Evolutionary conservation across 1,140 invertebrate species (phyloP), one percentile per base, ranked within the genome.

Genomic region (Drosophila micromelanica): DNA sequence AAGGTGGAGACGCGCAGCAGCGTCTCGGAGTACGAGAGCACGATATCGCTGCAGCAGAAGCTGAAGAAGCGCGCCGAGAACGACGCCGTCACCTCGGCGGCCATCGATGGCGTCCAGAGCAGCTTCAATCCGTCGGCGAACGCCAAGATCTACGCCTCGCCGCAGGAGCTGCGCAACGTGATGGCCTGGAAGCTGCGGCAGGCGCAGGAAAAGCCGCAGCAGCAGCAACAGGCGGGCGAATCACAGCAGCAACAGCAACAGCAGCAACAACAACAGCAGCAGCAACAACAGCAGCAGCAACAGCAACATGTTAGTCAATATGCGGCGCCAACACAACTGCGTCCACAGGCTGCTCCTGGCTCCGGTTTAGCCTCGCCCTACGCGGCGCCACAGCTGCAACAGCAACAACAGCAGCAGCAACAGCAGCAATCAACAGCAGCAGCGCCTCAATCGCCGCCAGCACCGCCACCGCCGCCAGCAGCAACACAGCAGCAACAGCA

Each of bases 401-500:
- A 62, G 6, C 78, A 68, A 11, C 70, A 68, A 11, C 70, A 51
- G 7, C 76, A 57, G 37, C 65, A 69, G 3, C 62, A 59, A 20
- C 64, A 45, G 27, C 74, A 60, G 48, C 70, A 68, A 38, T 27
- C 27, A 27, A 27, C 56, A 54, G 43, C 63, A 56, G 27, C 70
- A 23, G 65, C 67, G 1, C 72, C 87, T 20, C 73, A 80, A 46
- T 77, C 72, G 43, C 78, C 79, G 35, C 78, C 72, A 67, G 75
- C 71, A 27, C 64, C 68, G 38, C 61, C 75, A 7, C 75, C 68
- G 3, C 93, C 96, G 11, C 95, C 96, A 13, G 97, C 97, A 67
- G 97, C 96, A 1, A 96, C 97, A 80, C 97, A 96, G 0, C 97
- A 59, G 97, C 93, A 97, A 97, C 92, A 96, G 95, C 97, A 96